phyloP scores from a whole-genome alignment of 2,888 invertebrate species.

The Diaprepes abbreviatus region DNA sequence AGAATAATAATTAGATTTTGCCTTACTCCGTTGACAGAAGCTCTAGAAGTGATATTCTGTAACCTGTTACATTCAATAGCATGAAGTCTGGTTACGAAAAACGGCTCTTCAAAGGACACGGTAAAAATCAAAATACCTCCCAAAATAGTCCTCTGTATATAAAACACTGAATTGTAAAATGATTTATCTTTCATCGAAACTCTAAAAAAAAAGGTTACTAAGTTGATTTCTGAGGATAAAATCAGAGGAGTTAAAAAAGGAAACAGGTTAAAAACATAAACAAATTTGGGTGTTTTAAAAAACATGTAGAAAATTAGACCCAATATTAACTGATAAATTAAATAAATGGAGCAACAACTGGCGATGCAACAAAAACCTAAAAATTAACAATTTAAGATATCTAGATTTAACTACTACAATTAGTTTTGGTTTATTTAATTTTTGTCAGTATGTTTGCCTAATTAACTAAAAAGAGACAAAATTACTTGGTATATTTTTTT shows the following conservation, averaged over 20 bases:
- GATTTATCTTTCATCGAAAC: conserved; percentile 58
- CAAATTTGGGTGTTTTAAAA: too few species aligned
- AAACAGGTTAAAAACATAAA: too few species aligned
- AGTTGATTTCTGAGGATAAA: not conserved
- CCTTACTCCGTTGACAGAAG: conserved; percentile 71
- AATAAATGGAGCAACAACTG: too few species aligned
- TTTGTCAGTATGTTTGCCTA: too few species aligned
- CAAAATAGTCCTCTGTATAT: conserved; percentile 76
- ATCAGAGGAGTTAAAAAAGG: not conserved
- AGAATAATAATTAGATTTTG: not conserved
- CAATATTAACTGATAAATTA: too few species aligned
- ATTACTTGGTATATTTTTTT: too few species aligned
- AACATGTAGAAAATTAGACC: too few species aligned
- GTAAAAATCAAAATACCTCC: conserved; percentile 81
- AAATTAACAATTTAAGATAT: too few species aligned
- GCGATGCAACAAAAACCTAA: too few species aligned
- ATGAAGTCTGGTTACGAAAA: conserved; percentile 78
- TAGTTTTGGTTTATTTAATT: too few species aligned
- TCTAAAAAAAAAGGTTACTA: conserved; percentile 37
- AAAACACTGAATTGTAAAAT: conserved; percentile 65
- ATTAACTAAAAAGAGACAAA: too few species aligned
- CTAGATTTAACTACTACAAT: too few species aligned
- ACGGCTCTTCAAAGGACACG: conserved; percentile 78
- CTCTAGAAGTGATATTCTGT: conserved; percentile 70
- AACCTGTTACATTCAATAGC: conserved; percentile 76